phyloP scores from a whole-genome alignment of 2,797 vertebrate species.

The Buphagus erythrorhynchus region DNA sequence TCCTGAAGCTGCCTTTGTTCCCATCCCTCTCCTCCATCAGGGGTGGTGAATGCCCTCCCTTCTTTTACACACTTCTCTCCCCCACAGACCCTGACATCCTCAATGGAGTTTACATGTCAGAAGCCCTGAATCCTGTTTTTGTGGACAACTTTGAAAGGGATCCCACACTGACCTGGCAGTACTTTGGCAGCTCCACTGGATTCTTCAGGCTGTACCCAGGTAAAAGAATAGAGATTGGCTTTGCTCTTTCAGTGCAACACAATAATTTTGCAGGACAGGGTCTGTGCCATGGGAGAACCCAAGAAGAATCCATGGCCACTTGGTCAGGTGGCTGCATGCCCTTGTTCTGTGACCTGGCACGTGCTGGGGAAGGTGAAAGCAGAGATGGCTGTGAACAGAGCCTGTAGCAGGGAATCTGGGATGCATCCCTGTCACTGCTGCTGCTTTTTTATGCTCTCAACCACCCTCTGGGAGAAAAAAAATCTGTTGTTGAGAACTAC shows the following conservation, averaged over 20 bases:
- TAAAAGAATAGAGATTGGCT: slow-evolving; percentile 1
- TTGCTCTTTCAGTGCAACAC: fast-evolving
- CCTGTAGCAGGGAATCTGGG: not conserved
- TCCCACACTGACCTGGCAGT: slow-evolving; percentile 95
- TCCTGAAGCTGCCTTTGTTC: not conserved
- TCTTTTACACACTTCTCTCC: not conserved
- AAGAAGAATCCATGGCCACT: not conserved
- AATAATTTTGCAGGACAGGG: not conserved
- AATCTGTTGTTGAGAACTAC: not conserved
- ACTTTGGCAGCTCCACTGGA: slow-evolving; percentile 92
- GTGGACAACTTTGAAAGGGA: slow-evolving; percentile 93
- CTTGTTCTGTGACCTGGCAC: not conserved
- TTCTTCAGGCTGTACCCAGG: slow-evolving; percentile 97
- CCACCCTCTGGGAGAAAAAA: not conserved
- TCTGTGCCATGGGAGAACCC: not conserved
- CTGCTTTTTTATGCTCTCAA: not conserved
- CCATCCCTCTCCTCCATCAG: not conserved
- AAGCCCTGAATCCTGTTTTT: slow-evolving; percentile 91
- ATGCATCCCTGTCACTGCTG: not conserved
- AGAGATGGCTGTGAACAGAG: not conserved
- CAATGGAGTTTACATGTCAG: slow-evolving; percentile 95
- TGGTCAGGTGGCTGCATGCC: not conserved
- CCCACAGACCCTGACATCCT: slow-evolving; percentile 88
- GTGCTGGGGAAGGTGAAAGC: not conserved
- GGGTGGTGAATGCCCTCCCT: fast-evolving